phyloP scores from a whole-genome alignment of 2,888 invertebrate species.

The Drosophila demipolita region DNA sequence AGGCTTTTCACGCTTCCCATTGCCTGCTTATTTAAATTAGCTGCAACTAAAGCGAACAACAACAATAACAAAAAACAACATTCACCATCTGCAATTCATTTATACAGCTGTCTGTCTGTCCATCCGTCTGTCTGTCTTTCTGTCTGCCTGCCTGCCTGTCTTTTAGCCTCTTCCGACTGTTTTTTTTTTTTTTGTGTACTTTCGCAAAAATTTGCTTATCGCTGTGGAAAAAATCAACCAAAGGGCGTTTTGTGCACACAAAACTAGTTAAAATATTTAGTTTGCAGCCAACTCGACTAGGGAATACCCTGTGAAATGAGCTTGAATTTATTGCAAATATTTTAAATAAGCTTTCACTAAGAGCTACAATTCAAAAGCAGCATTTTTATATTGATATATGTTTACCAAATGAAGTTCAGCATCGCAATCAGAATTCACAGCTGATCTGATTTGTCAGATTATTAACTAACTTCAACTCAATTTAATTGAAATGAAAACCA shows the following conservation, averaged over 20 bases:
- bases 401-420: background rate
- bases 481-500: background rate
- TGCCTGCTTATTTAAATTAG: slow-evolving; percentile 74
- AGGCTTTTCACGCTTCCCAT: slow-evolving; percentile 75
- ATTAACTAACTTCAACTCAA: background rate
- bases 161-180: slow-evolving; percentile 52
- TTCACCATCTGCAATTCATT: slow-evolving; percentile 73
- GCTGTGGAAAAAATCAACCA: slow-evolving; percentile 56
- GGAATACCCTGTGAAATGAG: slow-evolving; percentile 2
- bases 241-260: slow-evolving; percentile 51
- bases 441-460: background rate
- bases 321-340: background rate
- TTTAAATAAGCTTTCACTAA: no score
- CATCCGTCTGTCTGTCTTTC: slow-evolving; percentile 30
- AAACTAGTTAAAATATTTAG: slow-evolving; percentile 2
- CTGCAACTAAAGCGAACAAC: slow-evolving; percentile 50
- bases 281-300: background rate
- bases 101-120: slow-evolving; percentile 68
- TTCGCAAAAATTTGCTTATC: slow-evolving; percentile 73
- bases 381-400: background rate
- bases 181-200: slow-evolving; percentile 75
- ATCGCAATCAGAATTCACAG: background rate
- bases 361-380: no score
- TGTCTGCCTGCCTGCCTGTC: background rate
- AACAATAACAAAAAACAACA: background rate